Evolutionary conservation across 2,888 invertebrate species (phyloP).

Genomic region (Tinea semifulvella): DNA sequence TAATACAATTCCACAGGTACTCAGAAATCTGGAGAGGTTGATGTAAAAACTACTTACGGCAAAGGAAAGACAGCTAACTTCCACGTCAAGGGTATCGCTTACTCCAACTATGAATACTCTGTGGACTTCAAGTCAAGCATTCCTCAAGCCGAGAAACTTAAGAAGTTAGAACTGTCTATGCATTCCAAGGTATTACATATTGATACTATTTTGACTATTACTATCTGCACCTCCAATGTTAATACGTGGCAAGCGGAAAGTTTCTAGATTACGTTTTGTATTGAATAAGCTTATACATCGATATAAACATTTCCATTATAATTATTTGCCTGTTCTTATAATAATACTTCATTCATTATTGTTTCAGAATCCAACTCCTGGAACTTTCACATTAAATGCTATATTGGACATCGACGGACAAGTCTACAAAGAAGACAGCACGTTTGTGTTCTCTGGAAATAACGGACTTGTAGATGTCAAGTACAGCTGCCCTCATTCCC

Average conservation of each 20-base stretch:
- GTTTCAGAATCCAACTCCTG: constrained; percentile 41
- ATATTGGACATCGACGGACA: constrained; percentile 64
- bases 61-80: constrained; percentile 52
- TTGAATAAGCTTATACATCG: too few species aligned
- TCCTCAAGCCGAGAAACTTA: constrained; percentile 54
- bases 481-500: constrained; percentile 56
- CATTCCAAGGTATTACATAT: constrained; percentile 42
- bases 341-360: too few species aligned
- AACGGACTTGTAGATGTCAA: constrained; percentile 66
- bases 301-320: too few species aligned
- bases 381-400: constrained; percentile 40
- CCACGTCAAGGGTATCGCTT: constrained; percentile 33
- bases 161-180: constrained; percentile 55
- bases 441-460: constrained; percentile 59
- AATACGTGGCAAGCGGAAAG: too few species aligned
- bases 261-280: too few species aligned
- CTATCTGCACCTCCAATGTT: too few species aligned
- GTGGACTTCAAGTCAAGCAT: constrained; percentile 33
- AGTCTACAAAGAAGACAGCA: constrained; percentile 63
- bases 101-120: constrained; percentile 32
- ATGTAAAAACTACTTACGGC: constrained; percentile 46
- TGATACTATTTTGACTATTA: too few species aligned
- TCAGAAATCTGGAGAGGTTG: constrained; percentile 32
- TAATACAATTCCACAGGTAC: too few species aligned
- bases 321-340: too few species aligned